Evolutionary conservation across 2,888 invertebrate genomes (phyloP).

Genomic region (Xestoiulus laeticollis): DNA sequence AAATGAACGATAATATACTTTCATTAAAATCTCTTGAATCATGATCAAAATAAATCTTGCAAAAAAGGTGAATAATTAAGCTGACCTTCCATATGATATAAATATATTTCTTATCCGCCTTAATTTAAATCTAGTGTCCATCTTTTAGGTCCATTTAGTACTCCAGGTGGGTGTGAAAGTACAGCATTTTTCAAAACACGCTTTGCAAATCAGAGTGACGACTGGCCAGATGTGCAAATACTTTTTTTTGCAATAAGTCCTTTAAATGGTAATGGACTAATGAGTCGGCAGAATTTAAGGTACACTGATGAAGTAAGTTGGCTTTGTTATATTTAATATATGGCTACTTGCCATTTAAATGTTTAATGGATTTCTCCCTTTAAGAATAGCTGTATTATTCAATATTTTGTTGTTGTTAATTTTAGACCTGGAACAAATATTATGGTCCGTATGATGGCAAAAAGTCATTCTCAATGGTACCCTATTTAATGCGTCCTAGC

Average conservation of each 20-base stretch:
- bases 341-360: too few relatives aligned
- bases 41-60: too few relatives aligned
- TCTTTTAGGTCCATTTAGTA: constrained; percentile 49
- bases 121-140: neutral
- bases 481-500: constrained; percentile 71
- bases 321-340: neutral
- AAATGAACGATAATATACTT: too few relatives aligned
- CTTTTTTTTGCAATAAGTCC: neutral
- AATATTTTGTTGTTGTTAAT: neutral
- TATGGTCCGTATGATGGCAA: constrained; percentile 76
- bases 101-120: too few relatives aligned
- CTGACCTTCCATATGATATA: too few relatives aligned
- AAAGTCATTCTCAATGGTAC: constrained; percentile 76
- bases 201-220: constrained; percentile 42
- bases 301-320: constrained; percentile 38
- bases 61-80: too few relatives aligned
- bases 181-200: constrained; percentile 51
- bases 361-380: neutral
- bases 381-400: too few relatives aligned
- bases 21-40: too few relatives aligned
- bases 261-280: neutral
- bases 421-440: constrained; percentile 64
- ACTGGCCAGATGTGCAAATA: constrained; percentile 52
- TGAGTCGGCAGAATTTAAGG: neutral
- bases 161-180: constrained; percentile 48